Evolutionary conservation across 2,888 invertebrate species (phyloP).

Genomic region (Saturnia pavonia): DNA sequence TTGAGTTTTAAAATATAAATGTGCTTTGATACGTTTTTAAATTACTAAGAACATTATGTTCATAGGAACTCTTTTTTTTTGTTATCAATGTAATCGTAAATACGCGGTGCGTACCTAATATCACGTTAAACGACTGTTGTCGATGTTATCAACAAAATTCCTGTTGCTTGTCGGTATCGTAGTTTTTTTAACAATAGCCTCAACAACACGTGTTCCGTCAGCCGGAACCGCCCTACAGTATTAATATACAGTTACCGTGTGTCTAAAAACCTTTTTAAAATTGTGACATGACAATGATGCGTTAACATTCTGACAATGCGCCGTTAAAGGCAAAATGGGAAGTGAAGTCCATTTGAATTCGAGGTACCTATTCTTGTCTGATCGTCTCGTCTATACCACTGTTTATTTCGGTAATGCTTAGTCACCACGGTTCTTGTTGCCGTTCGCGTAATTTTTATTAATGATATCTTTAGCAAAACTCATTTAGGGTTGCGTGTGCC

Average conservation of each 20-base stretch:
- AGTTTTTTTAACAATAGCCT: constrained; percentile 64
- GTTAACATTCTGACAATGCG: constrained; percentile 71
- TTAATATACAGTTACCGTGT: constrained; percentile 70
- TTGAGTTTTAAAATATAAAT: not conserved
- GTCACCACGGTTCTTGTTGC: constrained; percentile 63
- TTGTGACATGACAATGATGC: constrained; percentile 75
- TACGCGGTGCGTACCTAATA: constrained; percentile 21
- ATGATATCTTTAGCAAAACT: constrained; percentile 43
- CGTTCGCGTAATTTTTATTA: constrained; percentile 62
- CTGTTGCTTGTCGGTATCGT: constrained; percentile 53
- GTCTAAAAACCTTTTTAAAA: constrained; percentile 63
- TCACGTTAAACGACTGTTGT: constrained; percentile 38
- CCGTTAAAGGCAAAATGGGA: constrained; percentile 65
- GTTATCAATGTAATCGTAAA: constrained; percentile 21
- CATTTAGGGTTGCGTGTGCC: constrained; percentile 39
- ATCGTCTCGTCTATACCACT: constrained; percentile 32
- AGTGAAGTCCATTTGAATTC: constrained; percentile 53
- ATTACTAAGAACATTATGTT: not conserved
- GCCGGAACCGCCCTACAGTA: constrained; percentile 62
- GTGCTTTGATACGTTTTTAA: not conserved
- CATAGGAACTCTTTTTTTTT: not conserved
- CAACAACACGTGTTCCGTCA: constrained; percentile 73
- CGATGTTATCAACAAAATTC: constrained; percentile 56
- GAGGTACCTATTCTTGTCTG: constrained; percentile 39
- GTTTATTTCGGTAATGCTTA: constrained; percentile 45